Evolutionary conservation across 2,888 invertebrate genomes (phyloP), one percentile per base, ranked within the genome.

Genomic region (Diabrotica balteata): DNA sequence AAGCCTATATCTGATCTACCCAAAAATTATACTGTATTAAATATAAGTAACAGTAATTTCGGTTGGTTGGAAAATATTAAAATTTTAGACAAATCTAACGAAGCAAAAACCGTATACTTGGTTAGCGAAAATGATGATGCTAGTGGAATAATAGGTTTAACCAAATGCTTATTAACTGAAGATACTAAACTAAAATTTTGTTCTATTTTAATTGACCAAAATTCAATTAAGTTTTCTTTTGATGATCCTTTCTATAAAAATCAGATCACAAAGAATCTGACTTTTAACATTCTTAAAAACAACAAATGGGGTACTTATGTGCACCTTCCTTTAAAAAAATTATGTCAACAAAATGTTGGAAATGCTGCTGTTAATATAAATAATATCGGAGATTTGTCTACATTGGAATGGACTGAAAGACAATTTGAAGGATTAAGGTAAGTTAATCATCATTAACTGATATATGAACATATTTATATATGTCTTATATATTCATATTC

Each of bases 341-440:
- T 73, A 9, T 54, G 66, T 7, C 63, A 63, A 6, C 69, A 59
- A 32, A 59, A 72, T 8, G 71, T 70, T 8, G 52, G 75, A 88
- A 47, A 90, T 91, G 8, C 88, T 91, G 45, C 70, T 9, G 61
- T 66, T 8, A 49, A 55, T 7, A 60, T 73, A 43, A 46, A 53
- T 51, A 70, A 70, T 8, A 11, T 68, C 6, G 96, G 96, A 62
- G 97, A 97, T 81, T 85, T 97, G 61, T 91, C 93, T 0, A 91
- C 93, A 0, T 80, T 97, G 57, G 86, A 84, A 5, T 95, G 94
- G 94, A 83, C 94, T 9, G 90, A 96, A 81, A 91, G 91, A 2
- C 85, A 87, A 0, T 47, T 64, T 1, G 59, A 64, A 54, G 51
- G 64, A 22, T n/a, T 43, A 32, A 70, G 65, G 72, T 76, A 67